Evolutionary conservation across 1,140 invertebrate genomes (phyloP), one percentile per base, ranked within the genome.

Genomic region (Himalopsyche phryganea): DNA sequence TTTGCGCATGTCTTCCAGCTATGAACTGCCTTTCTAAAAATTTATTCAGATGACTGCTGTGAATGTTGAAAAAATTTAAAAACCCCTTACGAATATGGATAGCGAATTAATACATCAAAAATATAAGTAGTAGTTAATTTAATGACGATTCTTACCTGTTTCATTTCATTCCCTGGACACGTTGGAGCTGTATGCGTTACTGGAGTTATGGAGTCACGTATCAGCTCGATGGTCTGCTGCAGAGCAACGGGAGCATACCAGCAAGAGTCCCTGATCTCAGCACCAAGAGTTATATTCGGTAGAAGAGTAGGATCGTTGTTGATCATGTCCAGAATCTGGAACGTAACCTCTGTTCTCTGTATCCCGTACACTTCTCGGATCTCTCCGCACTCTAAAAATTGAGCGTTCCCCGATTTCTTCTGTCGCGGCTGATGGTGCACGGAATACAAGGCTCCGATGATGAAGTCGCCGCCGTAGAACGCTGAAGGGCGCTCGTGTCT

Each of bases 221-320:
- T 87, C 59, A 89, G 83, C 69, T 89, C 86, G 48, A 90, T 85
- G 63, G 82, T 86, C 70, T 91, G 87, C 70, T 90, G 88, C 35
- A 91, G 76, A 13, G 89, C 88, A 10, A 90, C 85, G 1, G 88
- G 83, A 1, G 86, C 82, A 62, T 86, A 88, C 89, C 89, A 92
- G 69, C 89, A 92, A 5, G 87, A 88, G 69, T 92, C 89, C 14
- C 89, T 72, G 35, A 90, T 89, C 68, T 90, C 88, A 50, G 89
- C 82, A 6, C 89, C 89, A 10, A 92, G 72, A 2, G 77, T 85
- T 41, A 91, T 63, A 67, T 80, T 79, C 10, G 73, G 73, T 18
- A 81, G 66, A 17, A 81, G 69, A 4, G 64, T 67, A 0, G 71
- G 69, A 57, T 80, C 74, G 11, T 66, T 68, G 65, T 82, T 82